Conservation (phyloP, 1,140 invertebrate genomes). For the Venturia canescens region DNA sequence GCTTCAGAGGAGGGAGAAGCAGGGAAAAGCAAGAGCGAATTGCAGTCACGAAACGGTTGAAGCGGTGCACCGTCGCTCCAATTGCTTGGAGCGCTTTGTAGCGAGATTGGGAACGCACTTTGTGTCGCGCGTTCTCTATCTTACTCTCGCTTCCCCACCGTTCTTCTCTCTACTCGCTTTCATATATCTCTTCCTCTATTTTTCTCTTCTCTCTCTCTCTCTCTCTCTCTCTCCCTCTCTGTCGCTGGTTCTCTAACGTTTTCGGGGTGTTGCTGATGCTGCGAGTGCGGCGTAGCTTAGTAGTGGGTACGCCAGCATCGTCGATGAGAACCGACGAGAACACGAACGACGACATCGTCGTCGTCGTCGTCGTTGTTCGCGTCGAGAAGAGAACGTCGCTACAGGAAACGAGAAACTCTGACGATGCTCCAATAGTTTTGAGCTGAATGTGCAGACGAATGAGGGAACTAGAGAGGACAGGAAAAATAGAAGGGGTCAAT, state of each 20-base stretch:
- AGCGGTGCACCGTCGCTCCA: constrained; percentile 50
- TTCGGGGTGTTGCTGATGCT: constrained; percentile 25
- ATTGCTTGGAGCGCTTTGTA: constrained; percentile 55
- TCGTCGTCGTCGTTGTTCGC: constrained; percentile 26
- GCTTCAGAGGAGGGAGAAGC: not conserved
- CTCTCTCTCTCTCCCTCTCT: not conserved
- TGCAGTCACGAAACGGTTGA: constrained; percentile 48
- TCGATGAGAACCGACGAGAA: constrained; percentile 44
- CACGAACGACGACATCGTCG: constrained; percentile 36
- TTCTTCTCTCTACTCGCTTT: not conserved
- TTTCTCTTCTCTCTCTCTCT: not conserved
- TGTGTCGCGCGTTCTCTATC: constrained; percentile 33
- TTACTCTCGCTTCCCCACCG: constrained; percentile 9
- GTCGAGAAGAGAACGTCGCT: constrained; percentile 25
- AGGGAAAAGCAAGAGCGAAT: constrained; percentile 19
- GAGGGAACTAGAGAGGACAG: not conserved
- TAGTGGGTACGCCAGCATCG: not conserved
- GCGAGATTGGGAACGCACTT: constrained; percentile 55
- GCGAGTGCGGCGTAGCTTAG: not conserved
- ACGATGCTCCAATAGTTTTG: constrained; percentile 5
- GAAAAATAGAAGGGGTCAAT: not conserved
- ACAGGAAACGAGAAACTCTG: constrained; percentile 41
- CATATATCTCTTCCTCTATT: not conserved
- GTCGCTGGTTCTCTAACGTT: too few species aligned
- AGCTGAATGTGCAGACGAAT: not conserved